These are phyloP conservation scores for Chiridota heheva DNA, from an alignment of 35 echinoderm and acorn worm genomes.

Conservation along the genomic window DNA sequence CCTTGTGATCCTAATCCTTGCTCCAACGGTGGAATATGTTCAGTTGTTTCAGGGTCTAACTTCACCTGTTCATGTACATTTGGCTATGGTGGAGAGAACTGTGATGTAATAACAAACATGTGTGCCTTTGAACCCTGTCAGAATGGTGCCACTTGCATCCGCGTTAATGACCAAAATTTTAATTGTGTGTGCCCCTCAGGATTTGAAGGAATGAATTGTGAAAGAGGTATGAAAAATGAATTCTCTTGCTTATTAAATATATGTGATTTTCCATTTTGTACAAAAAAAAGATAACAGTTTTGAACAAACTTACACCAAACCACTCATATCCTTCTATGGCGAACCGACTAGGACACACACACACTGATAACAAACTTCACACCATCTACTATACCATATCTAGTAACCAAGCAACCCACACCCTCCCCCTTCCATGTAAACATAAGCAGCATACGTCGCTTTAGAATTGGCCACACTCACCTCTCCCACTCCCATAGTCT, in stretches of 20 bases:
- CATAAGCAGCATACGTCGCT: too few relatives aligned
- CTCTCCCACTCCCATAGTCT: too few relatives aligned
- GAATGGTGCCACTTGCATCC: slow-evolving; percentile 42
- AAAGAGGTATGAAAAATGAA: slow-evolving; percentile 25
- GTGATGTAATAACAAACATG: slow-evolving; percentile 9
- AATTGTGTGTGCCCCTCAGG: slow-evolving; percentile 37
- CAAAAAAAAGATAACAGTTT: too few relatives aligned
- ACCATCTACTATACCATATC: too few relatives aligned
- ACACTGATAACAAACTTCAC: too few relatives aligned
- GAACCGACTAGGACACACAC: too few relatives aligned
- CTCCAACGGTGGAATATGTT: slow-evolving; percentile 33
- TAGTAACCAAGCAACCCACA: too few relatives aligned
- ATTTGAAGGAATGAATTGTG: slow-evolving; percentile 45
- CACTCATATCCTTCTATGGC: too few relatives aligned
- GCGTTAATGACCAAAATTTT: background rate
- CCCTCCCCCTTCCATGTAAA: too few relatives aligned
- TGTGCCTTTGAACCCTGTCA: slow-evolving; percentile 41
- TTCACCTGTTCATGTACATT: slow-evolving; percentile 19
- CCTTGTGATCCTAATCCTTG: slow-evolving; percentile 26
- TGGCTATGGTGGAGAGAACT: slow-evolving; percentile 9
- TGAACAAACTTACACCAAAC: too few relatives aligned
- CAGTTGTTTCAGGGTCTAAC: background rate
- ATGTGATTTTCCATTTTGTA: too few relatives aligned
- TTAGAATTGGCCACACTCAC: too few relatives aligned
- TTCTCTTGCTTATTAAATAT: background rate